Evolutionary conservation across 2,113 vertebrate genomes (phyloP).

Genomic region (Callipepla squamata): DNA sequence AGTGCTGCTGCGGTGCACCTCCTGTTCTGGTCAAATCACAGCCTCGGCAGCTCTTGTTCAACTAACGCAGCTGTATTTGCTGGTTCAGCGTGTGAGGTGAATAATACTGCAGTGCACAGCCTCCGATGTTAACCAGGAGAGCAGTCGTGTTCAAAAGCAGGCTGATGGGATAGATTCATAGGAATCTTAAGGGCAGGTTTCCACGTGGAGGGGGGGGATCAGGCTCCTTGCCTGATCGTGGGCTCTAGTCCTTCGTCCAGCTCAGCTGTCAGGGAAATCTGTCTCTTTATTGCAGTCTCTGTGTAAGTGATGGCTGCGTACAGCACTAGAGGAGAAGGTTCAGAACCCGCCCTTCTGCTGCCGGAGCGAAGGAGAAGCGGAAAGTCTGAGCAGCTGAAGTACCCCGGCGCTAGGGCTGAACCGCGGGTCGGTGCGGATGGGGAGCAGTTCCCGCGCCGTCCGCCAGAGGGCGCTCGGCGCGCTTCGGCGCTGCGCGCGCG

Average conservation of each 20-base stretch:
- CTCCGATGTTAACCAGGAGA: neutral
- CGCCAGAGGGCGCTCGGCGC: neutral
- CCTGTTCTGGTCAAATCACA: neutral
- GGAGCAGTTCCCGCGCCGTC: neutral
- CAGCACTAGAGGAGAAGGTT: rapidly evolving
- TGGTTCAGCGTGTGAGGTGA: neutral
- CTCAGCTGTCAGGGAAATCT: neutral
- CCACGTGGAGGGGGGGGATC: neutral
- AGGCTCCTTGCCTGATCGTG: neutral
- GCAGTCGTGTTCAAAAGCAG: neutral
- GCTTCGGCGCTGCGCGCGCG: no score
- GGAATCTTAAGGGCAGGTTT: neutral
- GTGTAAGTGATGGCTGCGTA: rapidly evolving
- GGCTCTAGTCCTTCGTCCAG: neutral
- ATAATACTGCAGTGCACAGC: no score
- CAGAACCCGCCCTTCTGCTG: neutral
- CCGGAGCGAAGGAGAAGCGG: no score
- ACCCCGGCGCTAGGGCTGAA: neutral
- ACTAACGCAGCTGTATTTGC: neutral
- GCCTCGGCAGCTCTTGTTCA: neutral
- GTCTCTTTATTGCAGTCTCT: rapidly evolving
- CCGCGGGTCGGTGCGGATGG: no score
- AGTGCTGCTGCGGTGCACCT: neutral
- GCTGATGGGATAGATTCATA: neutral
- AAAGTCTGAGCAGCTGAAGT: rapidly evolving